Conservation (phyloP, 1,140 invertebrate genomes). For the Eriosoma lanigerum region DNA sequence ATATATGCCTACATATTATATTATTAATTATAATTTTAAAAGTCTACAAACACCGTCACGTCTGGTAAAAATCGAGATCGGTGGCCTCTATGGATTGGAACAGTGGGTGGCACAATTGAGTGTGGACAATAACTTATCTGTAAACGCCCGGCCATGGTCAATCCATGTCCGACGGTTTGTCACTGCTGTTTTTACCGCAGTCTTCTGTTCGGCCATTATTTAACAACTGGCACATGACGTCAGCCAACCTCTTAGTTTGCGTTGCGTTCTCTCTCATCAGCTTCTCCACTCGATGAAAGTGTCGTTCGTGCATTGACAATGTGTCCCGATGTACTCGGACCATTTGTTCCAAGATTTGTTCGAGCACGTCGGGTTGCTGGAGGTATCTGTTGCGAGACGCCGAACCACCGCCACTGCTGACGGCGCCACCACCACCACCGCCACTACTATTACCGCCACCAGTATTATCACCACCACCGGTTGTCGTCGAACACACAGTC, state of each 20-base stretch:
- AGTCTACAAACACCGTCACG: no score
- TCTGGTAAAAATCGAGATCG: no score
- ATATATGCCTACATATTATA: no score
- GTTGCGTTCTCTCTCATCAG: neutral
- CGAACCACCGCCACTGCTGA: neutral
- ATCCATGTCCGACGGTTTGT: constrained; percentile 7
- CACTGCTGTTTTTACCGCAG: neutral
- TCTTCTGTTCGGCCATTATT: neutral
- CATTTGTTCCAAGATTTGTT: constrained; percentile 35
- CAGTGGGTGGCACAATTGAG: no score
- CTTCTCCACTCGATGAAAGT: neutral
- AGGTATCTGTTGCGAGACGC: neutral
- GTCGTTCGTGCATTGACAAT: constrained; percentile 4
- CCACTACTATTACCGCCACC: neutral
- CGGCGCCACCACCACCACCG: neutral
- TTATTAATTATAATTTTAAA: no score
- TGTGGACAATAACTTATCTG: no score
- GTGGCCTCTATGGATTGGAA: no score
- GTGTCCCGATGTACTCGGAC: neutral
- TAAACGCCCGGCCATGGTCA: neutral
- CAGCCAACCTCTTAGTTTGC: constrained; percentile 20
- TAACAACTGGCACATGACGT: constrained; percentile 11
- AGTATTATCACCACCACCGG: neutral
- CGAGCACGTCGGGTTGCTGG: constrained; percentile 31
- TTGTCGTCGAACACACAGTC: constrained; percentile 20